Conservation (phyloP, 2,797 vertebrate genomes). For the Fratercula arctica region DNA sequence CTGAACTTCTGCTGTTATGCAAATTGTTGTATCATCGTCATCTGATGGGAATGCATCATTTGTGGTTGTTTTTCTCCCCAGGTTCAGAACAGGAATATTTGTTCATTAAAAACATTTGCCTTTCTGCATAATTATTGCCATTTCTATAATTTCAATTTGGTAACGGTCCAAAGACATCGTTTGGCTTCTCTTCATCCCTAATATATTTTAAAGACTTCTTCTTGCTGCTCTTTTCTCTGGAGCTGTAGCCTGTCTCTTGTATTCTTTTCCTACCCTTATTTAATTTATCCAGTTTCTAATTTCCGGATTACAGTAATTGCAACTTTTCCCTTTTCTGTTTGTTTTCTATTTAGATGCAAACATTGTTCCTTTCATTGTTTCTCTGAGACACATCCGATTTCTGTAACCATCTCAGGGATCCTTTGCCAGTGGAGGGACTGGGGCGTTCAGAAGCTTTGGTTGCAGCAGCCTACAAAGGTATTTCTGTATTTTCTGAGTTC, state of each 20-base stretch:
- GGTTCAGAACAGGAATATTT: conserved; percentile 22
- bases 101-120: conserved; percentile 40
- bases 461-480: neutral
- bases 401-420: neutral
- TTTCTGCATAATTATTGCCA: conserved; percentile 37
- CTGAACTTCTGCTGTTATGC: conserved; percentile 10
- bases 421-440: neutral
- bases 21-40: conserved; percentile 18
- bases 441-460: neutral
- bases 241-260: neutral
- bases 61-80: conserved; percentile 8
- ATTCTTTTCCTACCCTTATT: conserved; percentile 15
- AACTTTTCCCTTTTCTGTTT: conserved; percentile 16
- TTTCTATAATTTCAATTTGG: conserved; percentile 48
- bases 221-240: neutral
- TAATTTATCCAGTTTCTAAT: conserved; percentile 35
- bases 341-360: conserved; percentile 20
- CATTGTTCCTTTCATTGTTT: neutral
- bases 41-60: conserved; percentile 17
- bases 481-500: neutral
- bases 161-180: conserved; percentile 4
- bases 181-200: conserved; percentile 13
- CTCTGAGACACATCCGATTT: neutral
- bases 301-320: conserved; percentile 41
- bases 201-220: conserved; percentile 15